Evolutionary conservation across 2,888 invertebrate species (phyloP).

Genomic region (Nomada flava): DNA sequence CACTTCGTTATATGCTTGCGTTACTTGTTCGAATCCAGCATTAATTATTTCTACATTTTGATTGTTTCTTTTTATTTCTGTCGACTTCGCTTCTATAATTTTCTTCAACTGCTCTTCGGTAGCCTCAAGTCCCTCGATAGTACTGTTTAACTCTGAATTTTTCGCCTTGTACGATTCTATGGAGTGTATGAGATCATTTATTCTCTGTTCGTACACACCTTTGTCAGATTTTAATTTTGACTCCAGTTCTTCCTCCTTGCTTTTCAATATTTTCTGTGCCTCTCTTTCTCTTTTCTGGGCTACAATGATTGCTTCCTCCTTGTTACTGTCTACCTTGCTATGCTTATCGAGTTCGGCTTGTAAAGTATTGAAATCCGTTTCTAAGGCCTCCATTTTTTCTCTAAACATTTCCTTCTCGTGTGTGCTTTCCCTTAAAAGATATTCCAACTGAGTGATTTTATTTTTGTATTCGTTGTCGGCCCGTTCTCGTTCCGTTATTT

Average conservation of each 20-base stretch:
- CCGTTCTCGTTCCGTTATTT: constrained; percentile 71
- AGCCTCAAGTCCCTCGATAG: constrained; percentile 74
- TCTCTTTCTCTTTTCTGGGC: constrained; percentile 74
- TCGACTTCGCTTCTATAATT: constrained; percentile 76
- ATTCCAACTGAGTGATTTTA: constrained; percentile 68
- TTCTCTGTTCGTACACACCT: constrained; percentile 69
- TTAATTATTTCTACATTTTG: constrained; percentile 83
- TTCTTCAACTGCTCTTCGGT: constrained; percentile 80
- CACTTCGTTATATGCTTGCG: constrained; percentile 80
- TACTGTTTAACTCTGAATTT: constrained; percentile 74
- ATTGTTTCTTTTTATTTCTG: constrained; percentile 81
- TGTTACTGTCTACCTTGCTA: constrained; percentile 43
- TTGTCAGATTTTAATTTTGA: constrained; percentile 69
- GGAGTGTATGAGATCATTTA: constrained; percentile 68
- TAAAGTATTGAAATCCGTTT: constrained; percentile 73
- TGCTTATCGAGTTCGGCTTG: constrained; percentile 74
- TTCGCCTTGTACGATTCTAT: constrained; percentile 73
- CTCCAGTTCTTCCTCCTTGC: constrained; percentile 74
- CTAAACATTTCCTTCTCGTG: constrained; percentile 76
- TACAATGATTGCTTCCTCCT: constrained; percentile 70
- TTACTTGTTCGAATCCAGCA: constrained; percentile 83
- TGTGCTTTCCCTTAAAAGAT: constrained; percentile 70
- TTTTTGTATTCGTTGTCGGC: constrained; percentile 52
- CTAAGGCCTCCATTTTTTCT: constrained; percentile 72
- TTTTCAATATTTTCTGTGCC: constrained; percentile 64